Evolutionary conservation across 2,797 vertebrate species (phyloP), one percentile per base, ranked within the genome.

Genomic region (Mastacembelus armatus): DNA sequence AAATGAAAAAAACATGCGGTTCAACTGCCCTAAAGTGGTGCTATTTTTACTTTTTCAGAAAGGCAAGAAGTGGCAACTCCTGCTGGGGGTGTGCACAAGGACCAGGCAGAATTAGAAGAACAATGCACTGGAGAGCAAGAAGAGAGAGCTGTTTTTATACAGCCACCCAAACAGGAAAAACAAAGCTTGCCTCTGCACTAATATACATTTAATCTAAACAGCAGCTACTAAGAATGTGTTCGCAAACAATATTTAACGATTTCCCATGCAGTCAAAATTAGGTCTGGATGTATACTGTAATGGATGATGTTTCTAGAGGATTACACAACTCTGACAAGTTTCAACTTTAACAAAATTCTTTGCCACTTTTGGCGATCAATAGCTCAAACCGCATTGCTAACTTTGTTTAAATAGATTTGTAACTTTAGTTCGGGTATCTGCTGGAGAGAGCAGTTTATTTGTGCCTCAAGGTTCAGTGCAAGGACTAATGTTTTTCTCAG

Each of bases 1-100:
- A 79, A 67, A 72, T 71, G 80, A 82, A 89, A 92, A 93, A 90
- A 88, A 90, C 91, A 90, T 66, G 81, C 85, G 77, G 91, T 89
- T 89, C 92, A 93, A 93, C 90, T 92, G 89, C 86, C 91, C 91
- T 86, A 87, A 91, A 94, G 92, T 91, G 89, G 66, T 92, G 89
- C 92, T 93, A 94, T 93, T 94, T 93, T 93, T 91, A 92, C 89
- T 86, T 86, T 89, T 86, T 89, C 82, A 87, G 66, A 79, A 77
- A 86, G 83, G 77, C 81, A 80, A 88, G 88, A 88, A 88, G 71
- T 80, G 78, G 78, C 73, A 86, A 69, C 84, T 85, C 90, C 84
- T 88, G 78, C 87, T 82, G 84, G 58, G 81, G 59, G 71, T 63
- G 74, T 73, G 70, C 74, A 79, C 80, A 83, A 64, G 68, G 77